phyloP scores from a whole-genome alignment of 30 jellyfish, hydroid and myxozoan genomes.

The Aurelia aurita complex sp. Pacific region DNA sequence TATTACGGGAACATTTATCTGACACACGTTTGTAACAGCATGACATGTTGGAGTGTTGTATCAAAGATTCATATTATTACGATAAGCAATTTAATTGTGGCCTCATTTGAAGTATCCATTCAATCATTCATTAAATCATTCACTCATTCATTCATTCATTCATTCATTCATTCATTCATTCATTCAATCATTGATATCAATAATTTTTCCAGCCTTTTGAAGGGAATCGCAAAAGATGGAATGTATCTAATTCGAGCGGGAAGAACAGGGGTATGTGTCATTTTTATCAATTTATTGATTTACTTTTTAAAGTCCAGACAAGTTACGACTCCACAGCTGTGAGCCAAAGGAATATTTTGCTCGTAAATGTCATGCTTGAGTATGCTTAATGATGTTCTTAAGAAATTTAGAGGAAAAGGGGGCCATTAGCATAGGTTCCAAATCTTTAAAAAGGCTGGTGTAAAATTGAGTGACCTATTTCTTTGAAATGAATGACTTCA shows the following conservation, averaged over 20 bases:
- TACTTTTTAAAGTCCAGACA: neutral
- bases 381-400: neutral
- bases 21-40: too few species aligned
- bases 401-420: too few species aligned
- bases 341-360: neutral
- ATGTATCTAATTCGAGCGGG: conserved; percentile 59
- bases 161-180: neutral
- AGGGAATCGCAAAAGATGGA: conserved; percentile 29
- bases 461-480: too few species aligned
- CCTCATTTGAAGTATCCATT: neutral
- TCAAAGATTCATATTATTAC: too few species aligned
- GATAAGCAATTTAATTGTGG: neutral
- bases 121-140: neutral
- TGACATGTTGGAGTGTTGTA: too few species aligned
- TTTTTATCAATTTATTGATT: neutral
- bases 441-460: too few species aligned
- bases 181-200: neutral
- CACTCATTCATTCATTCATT: neutral
- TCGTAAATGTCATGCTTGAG: neutral
- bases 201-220: conserved; percentile 26
- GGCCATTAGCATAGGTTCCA: too few species aligned
- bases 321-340: neutral
- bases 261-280: conserved; percentile 43
- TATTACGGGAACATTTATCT: too few species aligned
- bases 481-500: too few species aligned